These are phyloP conservation scores for Scaptomyza caliginosa DNA, from an alignment of 2,888 invertebrate species.

Conservation along the genomic window DNA sequence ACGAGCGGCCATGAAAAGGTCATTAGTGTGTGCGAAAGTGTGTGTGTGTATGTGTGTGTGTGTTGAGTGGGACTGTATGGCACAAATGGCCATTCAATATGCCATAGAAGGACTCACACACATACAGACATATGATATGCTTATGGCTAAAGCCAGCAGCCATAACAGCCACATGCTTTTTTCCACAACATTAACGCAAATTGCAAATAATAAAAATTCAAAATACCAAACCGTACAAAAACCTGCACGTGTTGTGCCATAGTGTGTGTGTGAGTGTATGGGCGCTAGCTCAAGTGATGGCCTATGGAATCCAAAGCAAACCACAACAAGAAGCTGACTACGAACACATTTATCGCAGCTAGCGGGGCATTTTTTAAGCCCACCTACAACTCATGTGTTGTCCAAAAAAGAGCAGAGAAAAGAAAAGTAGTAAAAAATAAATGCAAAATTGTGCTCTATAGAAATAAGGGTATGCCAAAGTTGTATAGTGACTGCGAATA, in stretches of 20 bases:
- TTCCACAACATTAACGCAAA: constrained; percentile 82
- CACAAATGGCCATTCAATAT: constrained; percentile 80
- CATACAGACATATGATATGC: constrained; percentile 22
- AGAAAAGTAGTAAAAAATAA: constrained; percentile 12
- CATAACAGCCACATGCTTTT: constrained; percentile 80
- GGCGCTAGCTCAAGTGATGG: constrained; percentile 47
- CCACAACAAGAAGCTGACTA: constrained; percentile 66
- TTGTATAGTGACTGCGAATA: neutral
- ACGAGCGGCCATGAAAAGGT: constrained; percentile 78
- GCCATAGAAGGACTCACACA: constrained; percentile 55
- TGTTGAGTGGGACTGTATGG: constrained; percentile 49
- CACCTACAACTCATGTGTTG: constrained; percentile 48
- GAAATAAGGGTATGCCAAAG: constrained; percentile 24
- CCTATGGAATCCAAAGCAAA: constrained; percentile 57
- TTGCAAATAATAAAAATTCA: constrained; percentile 82
- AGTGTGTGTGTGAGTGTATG: constrained; percentile 20
- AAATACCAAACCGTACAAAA: constrained; percentile 74
- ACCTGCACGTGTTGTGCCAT: constrained; percentile 66
- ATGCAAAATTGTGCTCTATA: constrained; percentile 47
- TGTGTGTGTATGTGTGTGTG: constrained; percentile 44
- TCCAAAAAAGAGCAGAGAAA: constrained; percentile 9
- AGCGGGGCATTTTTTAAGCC: constrained; percentile 71
- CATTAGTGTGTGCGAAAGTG: constrained; percentile 68
- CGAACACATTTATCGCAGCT: constrained; percentile 73
- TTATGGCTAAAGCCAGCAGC: constrained; percentile 66